Percentiles rank a stretch among this genome's conserved stretches.
These are phyloP conservation scores for Spea multiplicata DNA, from an alignment of 2,113 vertebrate genomes.

Conservation along the genomic window DNA sequence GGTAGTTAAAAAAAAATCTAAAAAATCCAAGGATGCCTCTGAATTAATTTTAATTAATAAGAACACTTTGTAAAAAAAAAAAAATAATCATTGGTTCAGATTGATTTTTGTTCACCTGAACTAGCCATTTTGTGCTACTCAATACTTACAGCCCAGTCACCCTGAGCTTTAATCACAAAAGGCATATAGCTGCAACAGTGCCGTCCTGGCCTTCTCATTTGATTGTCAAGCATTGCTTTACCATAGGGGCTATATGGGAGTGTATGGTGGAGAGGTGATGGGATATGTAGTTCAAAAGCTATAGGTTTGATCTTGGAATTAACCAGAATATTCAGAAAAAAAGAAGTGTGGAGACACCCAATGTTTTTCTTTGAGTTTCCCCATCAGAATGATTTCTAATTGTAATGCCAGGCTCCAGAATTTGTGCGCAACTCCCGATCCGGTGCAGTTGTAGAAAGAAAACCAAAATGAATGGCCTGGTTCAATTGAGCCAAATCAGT, in stretches of 20 bases:
- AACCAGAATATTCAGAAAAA: too few species aligned
- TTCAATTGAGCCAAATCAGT: too few species aligned
- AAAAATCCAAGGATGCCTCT: constrained; percentile 56
- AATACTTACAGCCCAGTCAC: constrained; percentile 46
- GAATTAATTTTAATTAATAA: constrained; percentile 58
- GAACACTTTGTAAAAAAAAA: constrained; percentile 49
- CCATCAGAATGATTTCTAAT: too few species aligned
- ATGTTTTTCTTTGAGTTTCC: too few species aligned
- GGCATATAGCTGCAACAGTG: constrained; percentile 9
- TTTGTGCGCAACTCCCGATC: too few species aligned
- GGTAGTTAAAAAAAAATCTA: constrained; percentile 67
- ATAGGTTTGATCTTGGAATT: too few species aligned
- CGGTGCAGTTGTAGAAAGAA: too few species aligned
- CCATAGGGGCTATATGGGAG: background rate
- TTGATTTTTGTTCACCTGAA: constrained; percentile 37
- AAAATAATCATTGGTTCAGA: constrained; percentile 56
- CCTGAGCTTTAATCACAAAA: constrained; percentile 44
- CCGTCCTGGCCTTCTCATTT: constrained; percentile 13
- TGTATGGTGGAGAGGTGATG: background rate
- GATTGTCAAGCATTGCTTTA: constrained; percentile 38
- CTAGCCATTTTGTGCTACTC: constrained; percentile 51
- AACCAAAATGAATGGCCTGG: too few species aligned
- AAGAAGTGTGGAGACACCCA: too few species aligned
- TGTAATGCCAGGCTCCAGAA: too few species aligned
- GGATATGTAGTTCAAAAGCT: too few species aligned